Conservation (phyloP, 2,888 invertebrate genomes). For the Chloroclystis v-ata region DNA sequence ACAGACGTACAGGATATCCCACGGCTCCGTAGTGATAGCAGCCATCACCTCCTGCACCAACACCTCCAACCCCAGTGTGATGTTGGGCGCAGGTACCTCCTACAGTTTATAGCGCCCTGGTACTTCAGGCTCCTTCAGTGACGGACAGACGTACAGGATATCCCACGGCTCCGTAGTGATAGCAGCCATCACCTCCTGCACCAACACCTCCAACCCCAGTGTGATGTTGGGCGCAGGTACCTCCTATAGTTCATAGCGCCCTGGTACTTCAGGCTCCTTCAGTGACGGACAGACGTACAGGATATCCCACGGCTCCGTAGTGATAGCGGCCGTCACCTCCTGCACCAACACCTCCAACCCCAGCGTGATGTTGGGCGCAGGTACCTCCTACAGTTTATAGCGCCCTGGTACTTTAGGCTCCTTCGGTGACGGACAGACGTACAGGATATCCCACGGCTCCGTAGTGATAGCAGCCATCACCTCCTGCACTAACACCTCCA, state of each 20-base stretch:
- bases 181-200: slow-evolving; percentile 98
- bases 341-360: slow-evolving; percentile 99
- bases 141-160: slow-evolving; percentile 49
- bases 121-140: neutral
- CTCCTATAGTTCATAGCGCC: neutral
- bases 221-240: neutral
- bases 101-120: neutral
- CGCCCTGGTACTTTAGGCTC: neutral
- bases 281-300: neutral
- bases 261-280: neutral
- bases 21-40: slow-evolving; percentile 97
- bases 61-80: slow-evolving; percentile 98
- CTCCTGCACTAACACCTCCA: slow-evolving; percentile 98
- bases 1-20: slow-evolving; percentile 83
- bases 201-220: slow-evolving; percentile 98
- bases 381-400: neutral
- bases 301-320: slow-evolving; percentile 93
- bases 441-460: slow-evolving; percentile 87
- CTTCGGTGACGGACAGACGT: neutral
- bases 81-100: slow-evolving; percentile 92
- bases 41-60: slow-evolving; percentile 99
- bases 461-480: slow-evolving; percentile 99
- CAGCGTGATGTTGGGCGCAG: slow-evolving; percentile 57
- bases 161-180: slow-evolving; percentile 96
- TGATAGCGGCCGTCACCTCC: slow-evolving; percentile 98